Conservation (phyloP, 2,888 invertebrate genomes). For the Thalpophila matura region DNA sequence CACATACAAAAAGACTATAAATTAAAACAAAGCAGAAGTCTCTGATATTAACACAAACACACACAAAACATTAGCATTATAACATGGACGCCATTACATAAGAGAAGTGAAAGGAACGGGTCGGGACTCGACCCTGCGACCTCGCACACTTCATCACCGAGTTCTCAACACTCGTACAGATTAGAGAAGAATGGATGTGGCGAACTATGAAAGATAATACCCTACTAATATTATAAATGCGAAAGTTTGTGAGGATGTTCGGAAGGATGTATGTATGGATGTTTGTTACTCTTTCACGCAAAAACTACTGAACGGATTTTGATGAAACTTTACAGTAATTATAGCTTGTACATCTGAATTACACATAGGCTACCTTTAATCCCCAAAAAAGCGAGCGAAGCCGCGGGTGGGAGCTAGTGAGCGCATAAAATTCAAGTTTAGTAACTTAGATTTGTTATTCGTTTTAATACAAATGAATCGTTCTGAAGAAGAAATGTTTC, state of each 20-base stretch:
- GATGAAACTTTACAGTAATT: too few species aligned
- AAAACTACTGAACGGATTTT: too few species aligned
- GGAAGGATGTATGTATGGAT: too few species aligned
- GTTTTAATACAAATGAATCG: too few species aligned
- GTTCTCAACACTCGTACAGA: conserved; percentile 65
- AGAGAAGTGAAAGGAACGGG: conserved; percentile 75
- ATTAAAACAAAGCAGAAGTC: conserved; percentile 1
- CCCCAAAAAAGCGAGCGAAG: too few species aligned
- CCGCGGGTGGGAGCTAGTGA: too few species aligned
- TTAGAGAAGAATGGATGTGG: conserved; percentile 44
- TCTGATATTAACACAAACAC: neutral
- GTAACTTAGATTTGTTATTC: too few species aligned
- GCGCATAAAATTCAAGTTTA: too few species aligned
- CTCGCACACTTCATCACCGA: conserved; percentile 67
- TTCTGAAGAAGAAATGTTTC: too few species aligned
- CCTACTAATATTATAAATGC: neutral
- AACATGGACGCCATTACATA: conserved; percentile 61
- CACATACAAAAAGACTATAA: neutral
- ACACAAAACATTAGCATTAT: conserved; percentile 34
- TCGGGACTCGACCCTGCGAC: conserved; percentile 75
- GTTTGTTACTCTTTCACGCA: too few species aligned
- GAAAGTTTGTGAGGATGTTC: neutral
- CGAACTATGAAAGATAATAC: neutral
- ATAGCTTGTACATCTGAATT: too few species aligned
- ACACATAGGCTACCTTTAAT: too few species aligned